Base-by-base conservation (phyloP, 2,888 invertebrate genomes). In the Drosophila engyochracea region DNA sequence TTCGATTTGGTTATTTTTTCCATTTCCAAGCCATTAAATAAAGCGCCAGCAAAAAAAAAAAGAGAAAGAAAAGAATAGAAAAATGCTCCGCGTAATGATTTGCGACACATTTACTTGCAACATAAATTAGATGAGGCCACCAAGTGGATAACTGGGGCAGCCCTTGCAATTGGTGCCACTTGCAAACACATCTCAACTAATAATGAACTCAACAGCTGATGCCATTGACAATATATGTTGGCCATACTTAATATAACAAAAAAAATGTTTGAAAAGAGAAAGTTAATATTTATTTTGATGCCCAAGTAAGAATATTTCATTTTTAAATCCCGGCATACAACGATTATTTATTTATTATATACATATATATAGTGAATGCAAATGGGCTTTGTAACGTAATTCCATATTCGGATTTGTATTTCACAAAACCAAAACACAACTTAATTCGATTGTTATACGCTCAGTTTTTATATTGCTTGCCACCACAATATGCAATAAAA, bases 11-110 rank as follows among this genome's bases (percentile, higher is more conserved):
- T 37, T 19, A 69, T 85, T 44, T 69, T 75, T 73, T 79, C 59
- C 80, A 82, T 88, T 87, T 87, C 87, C 87, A 83, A 83, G 86
- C 90, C 87, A 87, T 87, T 87, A 90, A 87, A 79, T 88, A 81
- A 86, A 87, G 71, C 83, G 83, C 74, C 84, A 53, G 41, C 37
- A 54, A 41, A 39, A 30, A 54, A 49, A 37, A 4, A 19, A 31
- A 28, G 67, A 39, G 44, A 22, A 33, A 53, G 67, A 67, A 59
- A 54, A 16, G 9, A 33, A 33, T 33, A 33, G 33, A 79, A 89
- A 89, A 90, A 89, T 90, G 86, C 78, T 74, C 68, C 86, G 79
- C 89, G 72, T 89, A 86, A 87, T 87, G 90, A 89, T 86, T 87
- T 87, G 87, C 84, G 89, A 87, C 87, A 87, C 87, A 90, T 87